Base-by-base conservation (phyloP, 2,888 invertebrate genomes). In the Sphecodes monilicornis region DNA sequence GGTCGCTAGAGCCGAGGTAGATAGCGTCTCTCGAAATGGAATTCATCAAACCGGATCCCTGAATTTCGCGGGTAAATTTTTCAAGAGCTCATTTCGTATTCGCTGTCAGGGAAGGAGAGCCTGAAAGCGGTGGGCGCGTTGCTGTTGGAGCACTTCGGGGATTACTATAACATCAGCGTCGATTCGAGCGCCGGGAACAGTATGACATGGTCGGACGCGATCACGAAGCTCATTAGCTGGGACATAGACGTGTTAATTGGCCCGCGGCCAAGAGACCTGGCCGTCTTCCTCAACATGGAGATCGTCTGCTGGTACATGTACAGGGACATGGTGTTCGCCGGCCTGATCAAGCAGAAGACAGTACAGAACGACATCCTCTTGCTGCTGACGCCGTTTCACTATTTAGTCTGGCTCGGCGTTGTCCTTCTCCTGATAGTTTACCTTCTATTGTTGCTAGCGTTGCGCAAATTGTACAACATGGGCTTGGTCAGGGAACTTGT, bases 401-500 rank as follows among this genome's bases (percentile, higher is more conserved):
- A 74, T 10, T 0, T 57, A 1, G 86, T 88, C 36, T 87, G 85
- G 89, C 5, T 86, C 10, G 77, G 78, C 54, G 36, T 54, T 4
- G 8, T 86, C n/a, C 13, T 71, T 10, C 13, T 86, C 1, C 64
- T 79, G 16, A 8, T 74, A 3, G 18, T 81, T 11, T 86, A 86
- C 36, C 8, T 64, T 1, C 64, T 82, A 0, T 43, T 89, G 2
- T 32, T 86, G n/a, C 54, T 41, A 36, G 60, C 36, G 6, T 22
- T 83, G 5, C 69, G 41, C 29, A 76, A 43, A 22, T 36, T 86
- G 8, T 54, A 60, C 43, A 13, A 18, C 16, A 78, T 66, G n/a
- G 82, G 89, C 0, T 66, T 88, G 13, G 76, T 87, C 54, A 71
- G 68, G 4, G 86, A 87, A 39, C 82, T 79, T 1, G 50, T 90